phyloP scores from a whole-genome alignment of 2,797 vertebrate species.

The Helarctos malayanus region DNA sequence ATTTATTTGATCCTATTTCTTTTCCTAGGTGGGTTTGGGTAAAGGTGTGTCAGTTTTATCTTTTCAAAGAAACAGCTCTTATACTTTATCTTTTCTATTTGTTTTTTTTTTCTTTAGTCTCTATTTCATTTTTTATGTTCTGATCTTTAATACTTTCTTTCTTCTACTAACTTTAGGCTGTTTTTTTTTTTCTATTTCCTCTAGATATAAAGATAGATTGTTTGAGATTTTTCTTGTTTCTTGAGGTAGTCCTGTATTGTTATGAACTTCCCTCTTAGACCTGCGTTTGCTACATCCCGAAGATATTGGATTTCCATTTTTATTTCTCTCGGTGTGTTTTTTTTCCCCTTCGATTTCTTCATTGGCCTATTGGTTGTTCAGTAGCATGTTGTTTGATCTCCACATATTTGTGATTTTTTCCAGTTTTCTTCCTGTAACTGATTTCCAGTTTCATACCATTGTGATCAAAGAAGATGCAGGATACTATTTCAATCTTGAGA shows the following conservation, averaged over 20 bases:
- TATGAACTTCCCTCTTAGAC: background rate
- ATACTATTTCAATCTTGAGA: background rate
- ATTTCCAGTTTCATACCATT: background rate
- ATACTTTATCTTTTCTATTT: background rate
- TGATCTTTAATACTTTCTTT: background rate
- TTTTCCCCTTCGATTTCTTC: background rate
- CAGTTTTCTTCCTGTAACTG: background rate
- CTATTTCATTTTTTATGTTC: background rate
- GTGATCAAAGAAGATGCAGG: background rate
- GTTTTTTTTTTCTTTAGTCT: background rate
- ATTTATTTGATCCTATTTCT: background rate
- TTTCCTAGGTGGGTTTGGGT: background rate
- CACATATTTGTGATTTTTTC: background rate
- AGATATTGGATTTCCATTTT: background rate
- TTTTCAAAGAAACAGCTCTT: background rate
- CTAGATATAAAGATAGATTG: background rate
- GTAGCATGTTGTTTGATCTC: background rate
- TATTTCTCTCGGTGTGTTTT: background rate
- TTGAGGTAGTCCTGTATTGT: background rate
- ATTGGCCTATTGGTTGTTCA: background rate
- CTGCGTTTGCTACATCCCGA: background rate
- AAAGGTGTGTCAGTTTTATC: background rate
- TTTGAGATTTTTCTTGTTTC: background rate
- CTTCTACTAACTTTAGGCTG: background rate
- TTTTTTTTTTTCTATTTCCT: background rate